Evolutionary conservation across 2,113 vertebrate species (phyloP), one percentile per base, ranked within the genome.

Genomic region (Hippopotamus amphibius): DNA sequence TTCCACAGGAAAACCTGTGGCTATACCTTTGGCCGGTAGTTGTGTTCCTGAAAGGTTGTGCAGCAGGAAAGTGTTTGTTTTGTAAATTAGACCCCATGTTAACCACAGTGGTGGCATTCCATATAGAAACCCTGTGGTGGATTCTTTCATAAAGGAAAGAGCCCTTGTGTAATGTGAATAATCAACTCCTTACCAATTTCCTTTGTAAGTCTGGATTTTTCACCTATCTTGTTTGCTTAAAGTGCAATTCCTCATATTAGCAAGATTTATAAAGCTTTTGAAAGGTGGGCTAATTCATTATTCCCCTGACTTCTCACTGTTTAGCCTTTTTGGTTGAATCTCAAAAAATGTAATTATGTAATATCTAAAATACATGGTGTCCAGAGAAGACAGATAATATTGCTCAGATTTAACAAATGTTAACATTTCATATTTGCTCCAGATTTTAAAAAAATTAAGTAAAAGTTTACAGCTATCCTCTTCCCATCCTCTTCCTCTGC

Each of bases 351-450:
- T 12, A 57, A 79, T 82, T 83, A 87, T 90, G 33, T 72, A 93
- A 90, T 37, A 77, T 72, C 63, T 87, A 93, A 97, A 94, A 81
- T 90, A 93, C 30, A 50, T 3, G 63, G 61, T 90, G 46, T 80
- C 17, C 5, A 83, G 77, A 92, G 48, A 72, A 94, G 46, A 80
- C 55, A 89, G 37, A 87, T 97, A 43, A 16, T 72, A 19, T 41
- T 48, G 85, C 28, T 2, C 24, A 66, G 33, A 93, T 95, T 59
- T 95, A 92, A 82, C 71, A 93, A 90, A 92, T 84, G 28, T 90
- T 90, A 68, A 41, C 22, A 91, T 28, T 96, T 95, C 11, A n/a
- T 92, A 93, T 95, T 93, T 97, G n/a, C 37, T 90, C 37, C 72
- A 46, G n/a, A 82, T 91, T 50, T 46, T 15, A 26, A 28, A 57